Evolutionary conservation across 2,888 invertebrate genomes (phyloP), one percentile per base, ranked within the genome.

Genomic region (Aphodius granarius): DNA sequence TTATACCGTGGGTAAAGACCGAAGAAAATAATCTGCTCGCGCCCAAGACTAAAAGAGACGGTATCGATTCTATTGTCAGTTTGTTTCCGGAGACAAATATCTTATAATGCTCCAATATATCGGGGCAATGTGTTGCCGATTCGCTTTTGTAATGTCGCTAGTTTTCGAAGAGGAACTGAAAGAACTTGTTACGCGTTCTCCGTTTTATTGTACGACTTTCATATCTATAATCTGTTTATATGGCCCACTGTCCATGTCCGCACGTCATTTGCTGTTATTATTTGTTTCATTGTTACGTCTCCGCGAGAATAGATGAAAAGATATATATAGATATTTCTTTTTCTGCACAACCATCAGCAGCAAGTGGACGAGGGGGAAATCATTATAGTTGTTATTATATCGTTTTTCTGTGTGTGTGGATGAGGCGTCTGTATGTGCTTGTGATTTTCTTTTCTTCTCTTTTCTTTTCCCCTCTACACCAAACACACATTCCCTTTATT

Each of bases 181-280:
- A 43, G 43, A 43, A 43, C 43, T 43, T 43, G 43, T 43, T 43
- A 43, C 43, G 43, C 43, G 6, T 43, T 43, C 43, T 3, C 43
- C 43, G 43, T 43, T 43, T 43, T 43, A 43, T 43, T 43, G 43
- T 43, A 43, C 43, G 43, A 43, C 43, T 43, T 43, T 43, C 43
- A 43, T 43, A 43, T 43, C 43, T 43, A 65, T 16, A 65, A 65
- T 79, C 78, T 80, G 80, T 77, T 80, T 79, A 80, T 79, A 78
- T 75, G 78, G 76, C 77, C 78, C 78, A 78, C 76, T 76, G 78
- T 79, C 76, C 43, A 43, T 43, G 43, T 43, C 65, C 65, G 65
- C 19, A 72, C 77, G 78, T 78, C 78, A 77, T 77, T 75, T 74
- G 75, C 74, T 73, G 76, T 78, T 77, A 77, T 77, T 78, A 77